Evolutionary conservation across 2,888 invertebrate genomes (phyloP), one percentile per base, ranked within the genome.

Genomic region (Trilocha varians): DNA sequence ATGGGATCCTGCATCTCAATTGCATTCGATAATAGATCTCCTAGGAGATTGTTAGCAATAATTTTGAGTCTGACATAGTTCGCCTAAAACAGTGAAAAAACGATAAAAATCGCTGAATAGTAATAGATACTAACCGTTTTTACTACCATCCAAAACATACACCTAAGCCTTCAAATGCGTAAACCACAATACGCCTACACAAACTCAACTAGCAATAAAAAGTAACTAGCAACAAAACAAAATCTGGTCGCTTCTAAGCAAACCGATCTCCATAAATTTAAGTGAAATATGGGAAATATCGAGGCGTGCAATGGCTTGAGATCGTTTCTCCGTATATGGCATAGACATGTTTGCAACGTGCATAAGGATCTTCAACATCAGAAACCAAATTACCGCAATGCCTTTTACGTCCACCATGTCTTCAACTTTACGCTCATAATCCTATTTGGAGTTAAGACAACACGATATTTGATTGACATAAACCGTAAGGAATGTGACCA

Each of bases 291-390:
- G 25, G 25, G 25, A 25, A 25, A 25, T 25, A 25, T 1, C 25
- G 8, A 25, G 25, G 25, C 25, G 25, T 25, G 25, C 25, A 25
- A 25, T 25, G 25, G 6, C 25, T 25, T 6, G 25, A 25, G 25
- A 25, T 11, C 25, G 25, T 16, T 11, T 2, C 13, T 13, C 34
- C 39, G 11, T 39, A 34, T 34, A 39, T 5, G 34, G 34, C 13
- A 13, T 16, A 13, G 34, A 32, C 41, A 4, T 39, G 44, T 46
- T 40, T 35, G 11, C 13, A 37, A 36, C 53, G 45, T 55, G 46
- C 46, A 42, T 44, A 41, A 45, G 42, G 40, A 34, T 36, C 43
- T 48, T 48, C 35, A 39, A 47, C 36, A 8, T 40, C 18, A 39
- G 15, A 13, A n/a, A n/a, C 32, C 16, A 33, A 15, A 38, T 42